Conservation (phyloP, 2,888 invertebrate genomes). For the Tetheella fluctuosa region DNA sequence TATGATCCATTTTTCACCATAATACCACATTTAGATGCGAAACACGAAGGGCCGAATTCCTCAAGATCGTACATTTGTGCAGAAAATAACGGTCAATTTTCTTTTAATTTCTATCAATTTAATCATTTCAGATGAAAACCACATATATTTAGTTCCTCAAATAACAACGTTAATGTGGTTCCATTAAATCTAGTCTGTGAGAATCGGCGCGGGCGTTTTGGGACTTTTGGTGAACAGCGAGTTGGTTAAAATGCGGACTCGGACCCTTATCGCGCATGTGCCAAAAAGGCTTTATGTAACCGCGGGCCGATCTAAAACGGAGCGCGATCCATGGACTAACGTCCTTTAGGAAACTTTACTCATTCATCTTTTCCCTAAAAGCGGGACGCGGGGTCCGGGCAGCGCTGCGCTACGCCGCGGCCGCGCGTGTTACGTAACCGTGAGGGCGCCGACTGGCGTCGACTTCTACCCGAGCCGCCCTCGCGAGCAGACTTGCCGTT, state of each 20-base stretch:
- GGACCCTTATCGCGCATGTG: constrained; percentile 59
- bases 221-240: constrained; percentile 15
- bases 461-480: constrained; percentile 63
- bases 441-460: constrained; percentile 53
- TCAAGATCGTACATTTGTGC: background rate
- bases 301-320: constrained; percentile 62
- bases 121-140: background rate
- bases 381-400: constrained; percentile 68
- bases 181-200: background rate
- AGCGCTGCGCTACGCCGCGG: constrained; percentile 73
- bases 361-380: constrained; percentile 82
- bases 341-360: constrained; percentile 80
- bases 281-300: constrained; percentile 69
- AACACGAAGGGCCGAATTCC: background rate
- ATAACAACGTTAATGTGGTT: background rate
- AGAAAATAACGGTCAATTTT: background rate
- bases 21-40: background rate
- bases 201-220: constrained; percentile 47
- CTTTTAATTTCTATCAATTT: background rate
- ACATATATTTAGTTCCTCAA: background rate
- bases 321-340: constrained; percentile 73
- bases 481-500: constrained; percentile 55
- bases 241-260: constrained; percentile 32
- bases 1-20: background rate
- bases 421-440: constrained; percentile 72